These are phyloP conservation scores for Aleiodes testaceus DNA, from an alignment of 2,888 invertebrate species.

Conservation along the genomic window DNA sequence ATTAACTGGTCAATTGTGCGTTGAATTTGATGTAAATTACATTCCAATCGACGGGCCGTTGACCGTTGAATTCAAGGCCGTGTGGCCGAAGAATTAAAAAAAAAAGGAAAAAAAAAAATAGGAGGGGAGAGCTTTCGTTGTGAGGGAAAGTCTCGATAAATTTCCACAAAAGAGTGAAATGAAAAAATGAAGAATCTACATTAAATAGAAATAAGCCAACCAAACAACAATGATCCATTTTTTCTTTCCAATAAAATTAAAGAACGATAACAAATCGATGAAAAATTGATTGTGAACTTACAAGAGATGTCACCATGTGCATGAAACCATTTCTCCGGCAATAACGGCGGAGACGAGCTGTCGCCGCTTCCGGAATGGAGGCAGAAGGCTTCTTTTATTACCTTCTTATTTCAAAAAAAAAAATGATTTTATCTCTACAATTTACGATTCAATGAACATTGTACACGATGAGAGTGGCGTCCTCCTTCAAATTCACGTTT, in stretches of 20 bases:
- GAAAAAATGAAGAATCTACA: background rate
- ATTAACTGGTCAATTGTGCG: slow-evolving; percentile 32
- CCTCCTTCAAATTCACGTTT: background rate
- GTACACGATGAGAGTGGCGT: slow-evolving; percentile 13
- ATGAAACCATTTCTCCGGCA: slow-evolving; percentile 58
- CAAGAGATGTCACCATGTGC: slow-evolving; percentile 67
- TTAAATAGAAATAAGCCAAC: background rate
- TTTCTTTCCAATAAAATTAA: background rate
- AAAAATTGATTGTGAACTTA: slow-evolving; percentile 53
- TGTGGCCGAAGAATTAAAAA: slow-evolving; percentile 37
- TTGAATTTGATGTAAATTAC: slow-evolving; percentile 55
- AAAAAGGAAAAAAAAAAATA: slow-evolving; percentile 41
- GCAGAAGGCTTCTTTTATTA: slow-evolving; percentile 29
- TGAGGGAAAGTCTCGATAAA: slow-evolving; percentile 28
- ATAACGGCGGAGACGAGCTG: slow-evolving; percentile 42
- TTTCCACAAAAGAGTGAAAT: background rate
- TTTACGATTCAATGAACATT: slow-evolving; percentile 36
- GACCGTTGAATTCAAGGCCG: slow-evolving; percentile 57
- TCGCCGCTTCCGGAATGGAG: slow-evolving; percentile 37
- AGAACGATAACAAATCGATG: background rate
- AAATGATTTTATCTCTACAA: background rate
- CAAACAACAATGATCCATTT: background rate
- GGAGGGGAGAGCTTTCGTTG: slow-evolving; percentile 21
- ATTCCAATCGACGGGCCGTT: slow-evolving; percentile 60
- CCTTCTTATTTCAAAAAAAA: slow-evolving; percentile 17